Percentiles rank a stretch among this genome's conserved stretches.
phyloP scores from a whole-genome alignment of 2,797 vertebrate genomes.

The Tangara arthus region DNA sequence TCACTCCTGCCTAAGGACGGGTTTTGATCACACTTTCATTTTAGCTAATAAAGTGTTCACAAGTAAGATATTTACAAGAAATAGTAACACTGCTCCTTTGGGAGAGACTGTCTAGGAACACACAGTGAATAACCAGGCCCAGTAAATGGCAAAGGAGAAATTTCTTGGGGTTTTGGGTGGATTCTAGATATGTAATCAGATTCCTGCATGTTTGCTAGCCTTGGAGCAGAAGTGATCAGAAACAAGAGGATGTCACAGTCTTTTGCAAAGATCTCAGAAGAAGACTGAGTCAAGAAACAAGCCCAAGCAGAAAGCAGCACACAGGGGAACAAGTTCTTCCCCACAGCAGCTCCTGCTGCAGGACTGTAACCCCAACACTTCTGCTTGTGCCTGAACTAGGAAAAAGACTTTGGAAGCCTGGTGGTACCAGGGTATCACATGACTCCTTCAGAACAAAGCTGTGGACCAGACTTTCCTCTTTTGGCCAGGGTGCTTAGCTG shows the following conservation, averaged over 20 bases:
- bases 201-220: background rate
- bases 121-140: background rate
- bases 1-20: background rate
- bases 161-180: background rate
- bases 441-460: background rate
- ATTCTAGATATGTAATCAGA: background rate
- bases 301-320: fast-evolving
- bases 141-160: background rate
- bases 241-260: background rate
- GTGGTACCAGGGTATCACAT: background rate
- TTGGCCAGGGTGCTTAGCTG: background rate
- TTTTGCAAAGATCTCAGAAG: background rate
- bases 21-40: background rate
- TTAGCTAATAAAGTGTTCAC: background rate
- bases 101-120: background rate
- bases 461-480: background rate
- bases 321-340: background rate
- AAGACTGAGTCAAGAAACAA: background rate
- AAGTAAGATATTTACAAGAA: background rate
- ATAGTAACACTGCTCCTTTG: background rate
- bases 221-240: background rate
- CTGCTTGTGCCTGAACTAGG: background rate
- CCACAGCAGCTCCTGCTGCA: background rate
- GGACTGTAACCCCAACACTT: background rate
- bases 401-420: background rate